Base-by-base conservation (phyloP, 2,113 vertebrate genomes). In the Pterocles gutturalis region DNA sequence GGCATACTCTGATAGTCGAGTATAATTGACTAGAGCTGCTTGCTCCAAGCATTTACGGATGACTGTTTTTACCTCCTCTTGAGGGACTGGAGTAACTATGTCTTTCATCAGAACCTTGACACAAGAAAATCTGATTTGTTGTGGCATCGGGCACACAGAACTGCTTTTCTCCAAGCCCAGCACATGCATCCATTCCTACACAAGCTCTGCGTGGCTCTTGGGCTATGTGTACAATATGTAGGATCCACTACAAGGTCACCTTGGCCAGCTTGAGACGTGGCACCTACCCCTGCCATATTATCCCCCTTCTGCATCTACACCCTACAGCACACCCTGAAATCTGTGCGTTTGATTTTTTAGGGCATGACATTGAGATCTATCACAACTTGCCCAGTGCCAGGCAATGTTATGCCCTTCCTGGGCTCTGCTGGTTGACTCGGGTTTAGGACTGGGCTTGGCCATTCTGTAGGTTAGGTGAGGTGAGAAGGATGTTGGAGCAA, bases 71-170 rank as follows among this genome's bases (percentile, higher is more conserved):
- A 99, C 99, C 88, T 99, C 99, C 60, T 99, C 99, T 98, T 99
- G 99, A 93, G 99, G 99, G 89, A 99, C 99, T 1, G 99, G 99
- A 79, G 99, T 99, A 90, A 99, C 99, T 73, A 99, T 99, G 96
- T 99, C 99, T 97, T 99, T 99, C 99, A 99, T 99, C 97, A 99
- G 98, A 97, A 99, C 99, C 99, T 99, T 98, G 71, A 97, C 91
- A 97, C 70, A 94, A 96, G 94, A 97, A 97, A 92, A 96, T 94
- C 94, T 96, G 95, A 96, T 97, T 97, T 97, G 94, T 97, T 97
- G 96, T 97, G 95, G 96, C 94, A 96, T 96, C 31, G 31, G 93
- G 70, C 94, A 93, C 89, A 94, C 54, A 66, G 66, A 82, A 89
- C 66, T 93, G 96, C 57, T 91, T 94, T 90, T 85, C 93, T 91